These are phyloP conservation scores for Diglossa brunneiventris DNA, from an alignment of 2,113 vertebrate species.

Conservation along the genomic window DNA sequence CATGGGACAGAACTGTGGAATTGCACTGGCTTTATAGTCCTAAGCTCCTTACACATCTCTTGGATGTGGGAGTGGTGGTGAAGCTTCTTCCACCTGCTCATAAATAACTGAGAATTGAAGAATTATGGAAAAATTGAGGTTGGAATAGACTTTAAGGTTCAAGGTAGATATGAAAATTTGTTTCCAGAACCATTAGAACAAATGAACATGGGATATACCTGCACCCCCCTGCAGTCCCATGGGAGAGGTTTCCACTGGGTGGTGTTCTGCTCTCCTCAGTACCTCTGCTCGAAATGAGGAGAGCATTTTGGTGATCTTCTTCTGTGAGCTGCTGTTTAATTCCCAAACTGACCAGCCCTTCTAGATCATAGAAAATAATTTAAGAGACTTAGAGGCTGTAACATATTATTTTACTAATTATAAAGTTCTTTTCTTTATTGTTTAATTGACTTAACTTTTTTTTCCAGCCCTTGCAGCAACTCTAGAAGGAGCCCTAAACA, in stretches of 20 bases:
- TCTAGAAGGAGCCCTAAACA: slow-evolving; percentile 82
- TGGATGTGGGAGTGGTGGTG: too few relatives aligned
- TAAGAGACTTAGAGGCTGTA: neutral
- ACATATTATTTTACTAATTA: neutral
- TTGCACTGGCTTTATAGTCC: neutral
- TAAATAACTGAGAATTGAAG: neutral
- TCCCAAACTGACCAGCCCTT: neutral
- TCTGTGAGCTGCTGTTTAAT: neutral
- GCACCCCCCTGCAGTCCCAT: fast-evolving
- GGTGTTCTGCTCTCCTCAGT: neutral
- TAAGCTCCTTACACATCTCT: neutral
- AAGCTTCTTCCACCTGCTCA: neutral
- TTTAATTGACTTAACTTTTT: neutral
- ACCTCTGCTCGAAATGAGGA: neutral
- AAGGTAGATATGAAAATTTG: neutral
- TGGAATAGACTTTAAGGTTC: neutral
- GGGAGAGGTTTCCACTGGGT: neutral
- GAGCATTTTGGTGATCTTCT: neutral
- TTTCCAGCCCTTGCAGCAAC: slow-evolving; percentile 78
- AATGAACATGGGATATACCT: neutral
- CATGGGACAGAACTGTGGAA: fast-evolving
- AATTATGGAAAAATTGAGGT: neutral
- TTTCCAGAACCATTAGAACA: neutral
- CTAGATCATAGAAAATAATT: neutral
- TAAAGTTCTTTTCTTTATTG: neutral